Evolutionary conservation across 23 tunicate species (phyloP), one percentile per base, ranked within the genome.

Genomic region (Halocynthia aurantium): DNA sequence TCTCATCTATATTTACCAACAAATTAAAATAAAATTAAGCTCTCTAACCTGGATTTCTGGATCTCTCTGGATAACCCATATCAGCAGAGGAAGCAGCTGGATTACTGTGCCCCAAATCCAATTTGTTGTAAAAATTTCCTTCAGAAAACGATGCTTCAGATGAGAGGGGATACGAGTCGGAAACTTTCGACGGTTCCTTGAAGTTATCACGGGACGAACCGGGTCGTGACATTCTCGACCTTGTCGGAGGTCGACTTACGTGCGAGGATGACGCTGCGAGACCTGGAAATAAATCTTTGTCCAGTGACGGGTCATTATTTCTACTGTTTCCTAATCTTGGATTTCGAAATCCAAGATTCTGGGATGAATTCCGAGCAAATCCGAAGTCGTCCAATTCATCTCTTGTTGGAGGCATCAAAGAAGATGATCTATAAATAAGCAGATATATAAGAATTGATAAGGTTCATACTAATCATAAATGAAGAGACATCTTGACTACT

Each of bases 101-200:
- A 6, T 21, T 12, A 8, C 64, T 44, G 55, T 64, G n/a, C 20
- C 56, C 78, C 62, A 74, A 54, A 18, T 74, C 56, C 10, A 74
- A 49, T 56, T 52, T 74, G 78, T 74, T 74, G 78, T 74, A 74
- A 53, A 74, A 55, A 18, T 74, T 62, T 13, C 78, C 40, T 58
- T 58, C 64, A 4, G 17, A 58, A 58, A 58, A 17, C 64, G 64
- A 17, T 58, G 64, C 15, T 58, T 58, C 64, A 17, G 64, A 13
- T n/a, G n/a, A 31, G 4, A 31, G 44, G 4, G 72, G 72, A 19
- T 19, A 67, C 72, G 72, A 67, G 44, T 31, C 44, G 13, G 18
- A n/a, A 18, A 4, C 19, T 20, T 68, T 15, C 18, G 19, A 68
- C 13, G 2, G 13, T 18, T 68, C 72, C 5, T 68, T 20, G 12